These are phyloP conservation scores for Lytechinus variegatus DNA, from an alignment of 35 echinoderm and acorn worm species.

Conservation along the genomic window DNA sequence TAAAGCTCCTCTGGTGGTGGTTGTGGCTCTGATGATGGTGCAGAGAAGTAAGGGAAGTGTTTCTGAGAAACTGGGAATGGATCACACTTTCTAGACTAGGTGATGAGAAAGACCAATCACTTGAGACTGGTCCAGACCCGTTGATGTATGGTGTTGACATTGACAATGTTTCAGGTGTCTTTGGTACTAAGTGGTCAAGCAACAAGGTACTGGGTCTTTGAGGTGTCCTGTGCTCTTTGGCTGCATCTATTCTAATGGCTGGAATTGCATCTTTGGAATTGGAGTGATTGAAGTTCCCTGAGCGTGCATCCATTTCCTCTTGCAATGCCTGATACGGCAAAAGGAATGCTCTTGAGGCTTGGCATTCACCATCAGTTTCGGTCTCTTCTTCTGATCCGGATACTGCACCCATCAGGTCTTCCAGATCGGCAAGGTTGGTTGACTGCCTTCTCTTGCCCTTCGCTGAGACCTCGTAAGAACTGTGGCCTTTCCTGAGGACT, in stretches of 20 bases:
- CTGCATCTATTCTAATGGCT: neutral
- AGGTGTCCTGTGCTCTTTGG: conserved; percentile 6
- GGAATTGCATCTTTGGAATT: neutral
- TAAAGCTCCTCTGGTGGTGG: neutral
- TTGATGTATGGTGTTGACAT: neutral
- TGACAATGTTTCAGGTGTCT: conserved; percentile 8
- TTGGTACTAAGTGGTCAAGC: neutral
- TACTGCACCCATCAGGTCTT: conserved; percentile 1
- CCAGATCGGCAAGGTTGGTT: conserved; percentile 35
- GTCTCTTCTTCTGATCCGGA: conserved; percentile 42
- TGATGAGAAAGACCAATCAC: neutral
- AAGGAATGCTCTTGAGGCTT: neutral
- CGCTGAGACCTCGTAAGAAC: neutral
- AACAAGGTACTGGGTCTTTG: neutral
- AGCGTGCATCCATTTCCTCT: conserved; percentile 25
- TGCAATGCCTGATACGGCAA: conserved; percentile 7
- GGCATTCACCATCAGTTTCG: neutral
- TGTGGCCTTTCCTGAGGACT: conserved; percentile 26
- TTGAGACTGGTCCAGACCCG: neutral
- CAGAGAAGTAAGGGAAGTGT: neutral
- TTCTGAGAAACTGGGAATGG: conserved; percentile 36
- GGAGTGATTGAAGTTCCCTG: conserved; percentile 38
- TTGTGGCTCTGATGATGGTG: neutral
- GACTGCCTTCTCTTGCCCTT: conserved; percentile 28
- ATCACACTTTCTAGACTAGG: conserved; percentile 50